Evolutionary conservation across 2,888 invertebrate genomes (phyloP).

Genomic region (Drosophila engyochracea): DNA sequence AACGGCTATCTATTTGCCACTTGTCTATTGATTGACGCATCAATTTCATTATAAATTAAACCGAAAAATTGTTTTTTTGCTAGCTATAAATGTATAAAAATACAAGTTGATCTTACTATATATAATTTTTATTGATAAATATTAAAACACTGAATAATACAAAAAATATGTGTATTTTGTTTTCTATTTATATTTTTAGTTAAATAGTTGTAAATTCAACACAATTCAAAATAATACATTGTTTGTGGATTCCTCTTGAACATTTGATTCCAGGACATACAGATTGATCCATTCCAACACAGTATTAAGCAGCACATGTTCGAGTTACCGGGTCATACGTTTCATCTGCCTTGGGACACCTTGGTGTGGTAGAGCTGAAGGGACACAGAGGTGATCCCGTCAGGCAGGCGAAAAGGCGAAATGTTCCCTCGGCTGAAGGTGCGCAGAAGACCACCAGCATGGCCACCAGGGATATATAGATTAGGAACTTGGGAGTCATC

Average conservation of each 20-base stretch:
- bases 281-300: not conserved
- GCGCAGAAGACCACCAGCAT: conserved; percentile 16
- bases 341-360: not conserved
- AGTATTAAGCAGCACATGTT: conserved; percentile 1
- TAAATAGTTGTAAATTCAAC: not conserved
- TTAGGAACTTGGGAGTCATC: conserved; percentile 21
- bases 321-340: conserved; percentile 4
- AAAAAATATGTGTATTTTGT: not conserved
- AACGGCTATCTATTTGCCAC: too few species aligned
- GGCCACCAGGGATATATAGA: conserved; percentile 18
- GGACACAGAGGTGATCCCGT: conserved; percentile 14
- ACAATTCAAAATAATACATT: not conserved
- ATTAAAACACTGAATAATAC: not conserved
- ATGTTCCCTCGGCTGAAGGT: conserved; percentile 25
- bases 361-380: conserved; percentile 16
- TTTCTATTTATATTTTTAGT: not conserved
- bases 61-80: too few species aligned
- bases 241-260: not conserved
- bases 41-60: too few species aligned
- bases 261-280: not conserved
- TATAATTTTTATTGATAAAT: not conserved
- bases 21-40: too few species aligned
- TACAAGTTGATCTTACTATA: not conserved
- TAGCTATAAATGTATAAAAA: not conserved
- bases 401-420: conserved; percentile 16